These are phyloP conservation scores for Delphinus delphis DNA, from an alignment of 2,113 vertebrate species.

Conservation along the genomic window DNA sequence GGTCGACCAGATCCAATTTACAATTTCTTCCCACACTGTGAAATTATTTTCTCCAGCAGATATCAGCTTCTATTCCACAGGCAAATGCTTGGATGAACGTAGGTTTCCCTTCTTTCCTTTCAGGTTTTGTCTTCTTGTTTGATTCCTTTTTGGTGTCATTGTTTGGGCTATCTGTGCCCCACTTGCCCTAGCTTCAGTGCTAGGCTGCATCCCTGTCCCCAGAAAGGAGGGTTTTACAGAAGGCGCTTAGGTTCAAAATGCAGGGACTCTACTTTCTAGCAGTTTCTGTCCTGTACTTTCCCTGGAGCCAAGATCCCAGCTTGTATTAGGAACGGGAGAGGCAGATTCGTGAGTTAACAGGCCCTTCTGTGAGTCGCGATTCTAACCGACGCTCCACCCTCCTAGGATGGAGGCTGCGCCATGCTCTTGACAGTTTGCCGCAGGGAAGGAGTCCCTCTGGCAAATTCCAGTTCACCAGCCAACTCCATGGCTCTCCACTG, in stretches of 20 bases:
- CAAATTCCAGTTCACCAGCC: background rate
- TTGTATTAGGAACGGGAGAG: background rate
- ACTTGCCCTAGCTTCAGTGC: background rate
- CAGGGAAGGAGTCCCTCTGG: background rate
- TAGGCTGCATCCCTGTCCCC: background rate
- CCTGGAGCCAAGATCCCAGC: background rate
- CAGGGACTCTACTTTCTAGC: background rate
- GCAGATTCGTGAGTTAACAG: background rate
- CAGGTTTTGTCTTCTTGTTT: background rate
- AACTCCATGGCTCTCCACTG: background rate
- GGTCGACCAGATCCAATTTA: background rate
- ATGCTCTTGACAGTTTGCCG: background rate
- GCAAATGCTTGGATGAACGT: background rate
- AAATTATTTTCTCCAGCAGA: conserved; percentile 24
- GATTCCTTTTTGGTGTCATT: background rate
- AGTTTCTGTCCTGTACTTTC: background rate
- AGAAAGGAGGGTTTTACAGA: background rate
- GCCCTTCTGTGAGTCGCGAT: background rate
- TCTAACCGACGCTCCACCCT: background rate
- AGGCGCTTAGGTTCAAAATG: background rate
- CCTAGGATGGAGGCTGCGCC: background rate
- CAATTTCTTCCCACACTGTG: background rate
- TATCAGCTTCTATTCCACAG: background rate
- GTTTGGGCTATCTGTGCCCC: background rate
- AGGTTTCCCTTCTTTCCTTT: background rate